A percentile compares a stretch with the other conserved stretches of the same genome.
Evolutionary conservation across 2,888 invertebrate genomes (phyloP).

Genomic region (Linnaemya tessellans): DNA sequence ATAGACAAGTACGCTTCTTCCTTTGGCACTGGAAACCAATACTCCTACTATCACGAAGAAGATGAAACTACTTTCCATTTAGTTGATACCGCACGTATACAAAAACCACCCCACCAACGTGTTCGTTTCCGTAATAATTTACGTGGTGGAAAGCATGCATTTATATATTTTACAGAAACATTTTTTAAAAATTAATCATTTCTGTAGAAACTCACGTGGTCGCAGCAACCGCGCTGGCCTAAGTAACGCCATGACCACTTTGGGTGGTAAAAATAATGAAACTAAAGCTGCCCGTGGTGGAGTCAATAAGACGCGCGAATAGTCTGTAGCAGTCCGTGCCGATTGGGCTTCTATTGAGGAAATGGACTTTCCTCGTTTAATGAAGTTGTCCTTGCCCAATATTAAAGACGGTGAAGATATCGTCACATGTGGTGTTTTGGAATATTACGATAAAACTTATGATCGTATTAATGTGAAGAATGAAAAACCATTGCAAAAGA

Average conservation of each 20-base stretch:
- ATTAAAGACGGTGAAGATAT: conserved; percentile 93
- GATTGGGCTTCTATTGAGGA: conserved; percentile 99
- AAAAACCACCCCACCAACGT: conserved; percentile 96
- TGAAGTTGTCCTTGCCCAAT: conserved; percentile 95
- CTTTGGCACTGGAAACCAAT: conserved; percentile 97
- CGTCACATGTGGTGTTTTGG: conserved; percentile 94
- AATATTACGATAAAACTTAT: conserved; percentile 98
- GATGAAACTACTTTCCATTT: conserved; percentile 99
- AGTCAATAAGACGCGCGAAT: conserved; percentile 94
- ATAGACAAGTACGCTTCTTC: conserved; percentile 93
- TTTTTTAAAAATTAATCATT: no score
- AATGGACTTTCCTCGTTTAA: conserved; percentile 98
- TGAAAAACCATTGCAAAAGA: conserved; percentile 94
- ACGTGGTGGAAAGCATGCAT: conserved; percentile 86
- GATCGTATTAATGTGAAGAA: conserved; percentile 98
- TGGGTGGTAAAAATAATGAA: conserved; percentile 92
- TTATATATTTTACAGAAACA: not conserved
- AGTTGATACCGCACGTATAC: conserved; percentile 96
- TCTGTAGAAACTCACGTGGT: conserved; percentile 80
- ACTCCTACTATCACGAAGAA: conserved; percentile 99
- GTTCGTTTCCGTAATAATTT: conserved; percentile 93
- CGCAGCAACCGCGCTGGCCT: conserved; percentile 88
- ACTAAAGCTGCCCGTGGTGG: conserved; percentile 90
- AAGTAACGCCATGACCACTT: conserved; percentile 90
- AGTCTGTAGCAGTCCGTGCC: conserved; percentile 97